A percentile compares a stretch with the other conserved stretches of the same genome.
These are phyloP conservation scores for Microctenopoma steveboyesi DNA, from an alignment of 2,797 vertebrate genomes.

Conservation along the genomic window DNA sequence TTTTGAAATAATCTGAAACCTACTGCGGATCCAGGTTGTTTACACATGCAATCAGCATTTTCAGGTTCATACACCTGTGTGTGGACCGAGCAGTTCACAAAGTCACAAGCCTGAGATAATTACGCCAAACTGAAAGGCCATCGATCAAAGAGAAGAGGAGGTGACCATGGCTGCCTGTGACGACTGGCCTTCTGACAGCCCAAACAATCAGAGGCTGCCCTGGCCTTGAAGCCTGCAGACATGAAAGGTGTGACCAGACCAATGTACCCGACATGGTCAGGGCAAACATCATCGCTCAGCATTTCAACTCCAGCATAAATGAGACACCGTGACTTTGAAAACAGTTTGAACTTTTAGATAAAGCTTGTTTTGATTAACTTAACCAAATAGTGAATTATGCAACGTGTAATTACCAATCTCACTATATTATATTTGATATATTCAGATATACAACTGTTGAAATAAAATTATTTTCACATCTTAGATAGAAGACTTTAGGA, in stretches of 20 bases:
- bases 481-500: neutral
- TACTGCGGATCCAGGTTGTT: constrained; percentile 5
- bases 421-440: neutral
- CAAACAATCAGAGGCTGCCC: constrained; percentile 57
- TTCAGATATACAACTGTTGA: neutral
- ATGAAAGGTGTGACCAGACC: constrained; percentile 61
- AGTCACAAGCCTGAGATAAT: constrained; percentile 68
- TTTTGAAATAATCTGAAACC: constrained; percentile 13
- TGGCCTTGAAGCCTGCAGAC: constrained; percentile 74
- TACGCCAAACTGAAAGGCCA: constrained; percentile 76
- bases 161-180: constrained; percentile 64
- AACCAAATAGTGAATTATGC: neutral
- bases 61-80: constrained; percentile 2
- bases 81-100: constrained; percentile 24
- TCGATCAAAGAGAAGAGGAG: constrained; percentile 78
- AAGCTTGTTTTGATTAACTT: neutral
- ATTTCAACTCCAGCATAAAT: constrained; percentile 54
- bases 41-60: constrained; percentile 8
- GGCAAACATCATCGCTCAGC: constrained; percentile 57
- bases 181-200: constrained; percentile 55
- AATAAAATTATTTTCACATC: neutral
- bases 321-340: constrained; percentile 29
- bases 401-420: neutral
- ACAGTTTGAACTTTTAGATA: constrained; percentile 26
- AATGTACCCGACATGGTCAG: constrained; percentile 29